Conservation (phyloP, 2,888 invertebrate genomes). For the Noctua fimbriata region DNA sequence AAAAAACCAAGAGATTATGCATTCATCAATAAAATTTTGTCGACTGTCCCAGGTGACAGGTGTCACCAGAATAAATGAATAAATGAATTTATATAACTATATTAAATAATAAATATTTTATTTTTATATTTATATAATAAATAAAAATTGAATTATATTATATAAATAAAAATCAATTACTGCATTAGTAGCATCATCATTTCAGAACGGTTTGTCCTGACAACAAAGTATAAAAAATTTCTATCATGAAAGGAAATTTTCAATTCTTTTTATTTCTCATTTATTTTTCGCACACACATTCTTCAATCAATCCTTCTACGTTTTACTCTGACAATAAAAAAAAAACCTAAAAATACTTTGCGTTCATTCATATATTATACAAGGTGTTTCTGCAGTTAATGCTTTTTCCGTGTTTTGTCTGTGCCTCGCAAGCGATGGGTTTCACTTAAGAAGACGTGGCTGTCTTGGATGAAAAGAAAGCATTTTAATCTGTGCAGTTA, state of each 20-base stretch:
- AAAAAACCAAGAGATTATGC: too few relatives aligned
- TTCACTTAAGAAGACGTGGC: constrained; percentile 12
- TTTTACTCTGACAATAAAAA: constrained; percentile 1
- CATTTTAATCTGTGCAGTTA: constrained; percentile 9
- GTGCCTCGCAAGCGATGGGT: neutral
- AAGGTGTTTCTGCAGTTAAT: constrained; percentile 39
- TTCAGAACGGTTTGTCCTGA: too few relatives aligned
- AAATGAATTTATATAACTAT: too few relatives aligned
- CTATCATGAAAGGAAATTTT: neutral
- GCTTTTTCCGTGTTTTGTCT: constrained; percentile 48
- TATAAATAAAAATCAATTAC: neutral
- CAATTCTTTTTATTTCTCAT: neutral
- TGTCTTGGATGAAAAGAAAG: neutral
- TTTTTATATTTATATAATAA: too few relatives aligned
- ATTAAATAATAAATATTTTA: too few relatives aligned
- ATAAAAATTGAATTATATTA: too few relatives aligned
- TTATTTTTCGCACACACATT: neutral
- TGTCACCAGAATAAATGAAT: too few relatives aligned
- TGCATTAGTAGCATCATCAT: too few relatives aligned
- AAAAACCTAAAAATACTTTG: constrained; percentile 25
- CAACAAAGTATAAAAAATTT: neutral
- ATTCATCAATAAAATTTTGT: too few relatives aligned
- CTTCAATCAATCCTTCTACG: neutral
- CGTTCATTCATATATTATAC: constrained; percentile 31
- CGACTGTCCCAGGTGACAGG: too few relatives aligned